Conservation (phyloP, 2,888 invertebrate genomes). For the Epinotia demarniana region DNA sequence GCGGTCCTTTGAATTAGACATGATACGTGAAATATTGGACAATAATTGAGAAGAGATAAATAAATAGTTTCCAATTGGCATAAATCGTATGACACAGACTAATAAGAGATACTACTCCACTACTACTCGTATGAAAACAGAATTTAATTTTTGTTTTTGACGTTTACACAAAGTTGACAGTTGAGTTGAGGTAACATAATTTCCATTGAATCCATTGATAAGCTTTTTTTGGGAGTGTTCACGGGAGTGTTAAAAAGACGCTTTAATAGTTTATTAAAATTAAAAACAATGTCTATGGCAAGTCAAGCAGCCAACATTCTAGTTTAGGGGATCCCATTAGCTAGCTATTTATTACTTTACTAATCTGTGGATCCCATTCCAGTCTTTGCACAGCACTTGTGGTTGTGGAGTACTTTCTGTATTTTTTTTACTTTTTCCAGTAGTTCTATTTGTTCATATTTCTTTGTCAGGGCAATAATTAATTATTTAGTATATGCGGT, state of each 20-base stretch:
- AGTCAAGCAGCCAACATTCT: neutral
- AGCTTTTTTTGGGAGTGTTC: neutral
- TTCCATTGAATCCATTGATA: neutral
- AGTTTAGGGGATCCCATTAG: neutral
- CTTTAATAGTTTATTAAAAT: conserved; percentile 10
- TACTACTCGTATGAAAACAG: neutral
- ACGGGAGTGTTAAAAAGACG: neutral
- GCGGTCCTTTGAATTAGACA: conserved; percentile 69
- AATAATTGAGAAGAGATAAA: neutral
- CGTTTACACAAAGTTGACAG: neutral
- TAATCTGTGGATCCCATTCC: neutral
- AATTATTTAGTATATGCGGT: neutral
- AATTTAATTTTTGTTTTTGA: neutral
- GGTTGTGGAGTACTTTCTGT: too few relatives aligned
- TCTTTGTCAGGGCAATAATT: neutral
- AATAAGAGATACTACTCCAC: too few relatives aligned
- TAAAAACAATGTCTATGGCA: conserved; percentile 9
- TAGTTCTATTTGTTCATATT: neutral
- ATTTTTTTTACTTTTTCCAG: too few relatives aligned
- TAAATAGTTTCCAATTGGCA: neutral
- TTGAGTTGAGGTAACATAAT: neutral
- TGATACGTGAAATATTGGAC: conserved; percentile 46
- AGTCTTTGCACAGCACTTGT: neutral
- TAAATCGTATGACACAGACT: conserved; percentile 7
- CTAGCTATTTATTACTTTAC: too few relatives aligned